These are phyloP conservation scores for Leptodactylus fallax DNA, from an alignment of 2,797 vertebrate genomes.

Conservation along the genomic window DNA sequence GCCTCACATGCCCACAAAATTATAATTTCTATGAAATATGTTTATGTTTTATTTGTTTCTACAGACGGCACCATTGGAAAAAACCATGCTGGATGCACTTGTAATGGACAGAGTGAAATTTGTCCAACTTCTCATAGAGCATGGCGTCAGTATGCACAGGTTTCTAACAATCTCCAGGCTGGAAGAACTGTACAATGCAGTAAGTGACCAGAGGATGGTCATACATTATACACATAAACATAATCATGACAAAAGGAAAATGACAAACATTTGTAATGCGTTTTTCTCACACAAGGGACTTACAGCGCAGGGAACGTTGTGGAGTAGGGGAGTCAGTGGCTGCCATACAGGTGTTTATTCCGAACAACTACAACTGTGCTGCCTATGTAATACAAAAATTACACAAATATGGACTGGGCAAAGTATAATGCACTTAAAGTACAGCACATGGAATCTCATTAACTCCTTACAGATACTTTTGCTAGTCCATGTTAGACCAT, in stretches of 20 bases:
- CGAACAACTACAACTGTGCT: no score
- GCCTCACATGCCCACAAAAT: background rate
- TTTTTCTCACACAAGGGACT: no score
- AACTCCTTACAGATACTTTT: background rate
- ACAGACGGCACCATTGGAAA: slow-evolving; percentile 82
- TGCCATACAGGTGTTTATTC: no score
- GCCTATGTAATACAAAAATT: no score
- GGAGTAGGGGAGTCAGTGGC: no score
- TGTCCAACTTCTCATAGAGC: slow-evolving; percentile 87
- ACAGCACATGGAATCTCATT: background rate
- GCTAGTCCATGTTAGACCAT: background rate
- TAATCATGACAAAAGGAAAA: no score
- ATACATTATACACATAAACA: background rate
- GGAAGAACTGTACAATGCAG: slow-evolving; percentile 86
- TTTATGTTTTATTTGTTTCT: background rate
- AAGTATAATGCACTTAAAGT: background rate
- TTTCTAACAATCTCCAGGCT: slow-evolving; percentile 84
- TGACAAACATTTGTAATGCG: no score
- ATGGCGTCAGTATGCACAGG: slow-evolving; percentile 86
- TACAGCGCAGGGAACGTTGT: no score
- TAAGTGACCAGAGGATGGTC: slow-evolving; percentile 64
- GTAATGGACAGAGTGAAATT: slow-evolving; percentile 87
- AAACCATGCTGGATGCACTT: slow-evolving; percentile 85
- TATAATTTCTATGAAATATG: no score
- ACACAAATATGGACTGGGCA: no score